Conservation (phyloP, 2,797 vertebrate genomes). For the Percopsis omiscomaycus region DNA sequence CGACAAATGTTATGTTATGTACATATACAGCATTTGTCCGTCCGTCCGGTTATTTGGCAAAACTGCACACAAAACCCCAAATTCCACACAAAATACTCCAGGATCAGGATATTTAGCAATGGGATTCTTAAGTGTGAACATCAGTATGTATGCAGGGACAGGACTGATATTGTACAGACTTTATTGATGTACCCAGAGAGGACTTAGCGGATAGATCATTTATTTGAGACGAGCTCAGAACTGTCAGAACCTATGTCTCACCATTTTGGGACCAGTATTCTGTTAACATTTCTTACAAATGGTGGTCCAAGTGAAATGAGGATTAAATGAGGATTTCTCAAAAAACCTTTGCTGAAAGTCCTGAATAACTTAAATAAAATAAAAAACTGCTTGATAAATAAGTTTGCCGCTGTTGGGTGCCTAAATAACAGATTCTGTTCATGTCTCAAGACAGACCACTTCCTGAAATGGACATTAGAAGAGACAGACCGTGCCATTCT, state of each 20-base stretch:
- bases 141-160: slow-evolving; percentile 17
- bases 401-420: neutral
- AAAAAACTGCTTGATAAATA: neutral
- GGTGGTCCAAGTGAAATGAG: neutral
- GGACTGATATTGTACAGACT: slow-evolving; percentile 18
- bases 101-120: too few species aligned
- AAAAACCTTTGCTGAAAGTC: neutral
- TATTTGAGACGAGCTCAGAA: slow-evolving; percentile 2
- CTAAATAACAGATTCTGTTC: neutral
- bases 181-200: slow-evolving; percentile 5
- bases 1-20: too few species aligned
- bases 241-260: neutral
- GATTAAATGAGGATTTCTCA: neutral
- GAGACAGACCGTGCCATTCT: slow-evolving; percentile 32
- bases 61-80: too few species aligned
- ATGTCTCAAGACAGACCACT: slow-evolving; percentile 13
- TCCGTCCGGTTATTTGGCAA: too few species aligned
- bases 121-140: too few species aligned
- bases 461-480: slow-evolving; percentile 29
- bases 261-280: neutral
- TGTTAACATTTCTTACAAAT: neutral
- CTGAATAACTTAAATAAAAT: too few species aligned
- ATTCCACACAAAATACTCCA: too few species aligned
- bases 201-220: neutral
- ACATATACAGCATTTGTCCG: too few species aligned